Base-by-base conservation (phyloP, 2,888 invertebrate species). In the Amiota minor region DNA sequence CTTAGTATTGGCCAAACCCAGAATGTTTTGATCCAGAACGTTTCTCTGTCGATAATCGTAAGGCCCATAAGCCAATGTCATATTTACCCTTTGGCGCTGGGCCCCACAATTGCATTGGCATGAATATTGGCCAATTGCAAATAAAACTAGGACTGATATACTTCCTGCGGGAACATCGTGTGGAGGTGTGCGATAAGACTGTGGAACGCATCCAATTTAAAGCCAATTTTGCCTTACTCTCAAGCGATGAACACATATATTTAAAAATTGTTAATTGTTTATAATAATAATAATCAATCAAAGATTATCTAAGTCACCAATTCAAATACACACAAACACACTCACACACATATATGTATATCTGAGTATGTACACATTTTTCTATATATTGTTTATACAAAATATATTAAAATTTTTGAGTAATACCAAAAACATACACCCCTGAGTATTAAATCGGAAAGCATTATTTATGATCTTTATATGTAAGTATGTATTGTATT, bases 41-140 rank as follows among this genome's bases (percentile, higher is more conserved):
- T 23, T 89, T 89, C 73, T 82, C 79, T 12, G 75, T 85, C 0
- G 85, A 83, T 35, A 88, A 88, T 59, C 86, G 84, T 55, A 68
- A 76, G 1, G 80, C 77, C 1, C 85, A 89, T n/a, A 77, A 76
- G 4, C 89, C 89, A 47, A 86, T 87, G 80, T 84, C 88, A 8
- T 88, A 88, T 77, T 70, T 89, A 73, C 89, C 89, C 1, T 89
- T 89, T 67, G 89, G 89, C 1, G 82, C 82, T 2, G 89, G 89
- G 0, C 87, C 88, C 1, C 88, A 86, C 72, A 86, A 85, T 49
- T 89, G 89, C 76, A 87, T 89, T 71, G 89, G 89, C 12, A 83
- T 86, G 75, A 81, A 87, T 0, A 84, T 90, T 65, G 89, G 84
- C 0, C 76, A 83, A 50, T 74, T 89, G 14, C 89, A 89, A 75